Percentiles rank a stretch among this genome's conserved stretches.
Conservation (phyloP, 1,140 invertebrate genomes). For the Drosophila funebris region DNA sequence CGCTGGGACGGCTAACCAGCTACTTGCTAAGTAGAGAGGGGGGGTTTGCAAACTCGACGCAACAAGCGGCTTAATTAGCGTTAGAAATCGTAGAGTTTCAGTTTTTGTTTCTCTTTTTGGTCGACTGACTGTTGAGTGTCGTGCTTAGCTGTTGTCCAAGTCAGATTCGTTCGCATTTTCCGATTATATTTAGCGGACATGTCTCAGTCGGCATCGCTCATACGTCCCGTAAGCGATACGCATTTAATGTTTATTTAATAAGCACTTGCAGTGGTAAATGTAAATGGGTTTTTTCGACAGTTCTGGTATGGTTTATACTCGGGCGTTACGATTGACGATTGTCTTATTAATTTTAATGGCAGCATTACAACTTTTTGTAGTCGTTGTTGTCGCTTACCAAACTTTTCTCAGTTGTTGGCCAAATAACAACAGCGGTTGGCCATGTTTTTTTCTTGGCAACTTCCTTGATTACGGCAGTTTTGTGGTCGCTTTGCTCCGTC, state of each 20-base stretch:
- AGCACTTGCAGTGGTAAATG: conserved; percentile 44
- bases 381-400: conserved; percentile 7
- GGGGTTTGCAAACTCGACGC: neutral
- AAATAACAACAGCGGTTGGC: conserved; percentile 1
- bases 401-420: conserved; percentile 1
- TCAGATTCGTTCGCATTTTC: conserved; percentile 11
- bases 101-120: neutral
- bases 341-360: conserved; percentile 76
- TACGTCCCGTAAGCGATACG: conserved; percentile 52
- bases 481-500: conserved; percentile 34
- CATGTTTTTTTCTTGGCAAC: conserved; percentile 26
- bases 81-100: conserved; percentile 32
- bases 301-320: conserved; percentile 32
- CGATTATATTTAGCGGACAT: conserved; percentile 26
- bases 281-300: conserved; percentile 39
- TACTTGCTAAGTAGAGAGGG: neutral
- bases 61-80: conserved; percentile 71
- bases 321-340: conserved; percentile 46
- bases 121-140: conserved; percentile 3
- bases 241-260: conserved; percentile 39
- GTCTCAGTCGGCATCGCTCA: conserved; percentile 45
- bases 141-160: conserved; percentile 34
- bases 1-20: conserved; percentile 35
- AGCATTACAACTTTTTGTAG: conserved; percentile 51
- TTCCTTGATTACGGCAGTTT: conserved; percentile 50